phyloP scores from a whole-genome alignment of 2,113 vertebrate genomes.

The Rhegmatorhina hoffmannsi region DNA sequence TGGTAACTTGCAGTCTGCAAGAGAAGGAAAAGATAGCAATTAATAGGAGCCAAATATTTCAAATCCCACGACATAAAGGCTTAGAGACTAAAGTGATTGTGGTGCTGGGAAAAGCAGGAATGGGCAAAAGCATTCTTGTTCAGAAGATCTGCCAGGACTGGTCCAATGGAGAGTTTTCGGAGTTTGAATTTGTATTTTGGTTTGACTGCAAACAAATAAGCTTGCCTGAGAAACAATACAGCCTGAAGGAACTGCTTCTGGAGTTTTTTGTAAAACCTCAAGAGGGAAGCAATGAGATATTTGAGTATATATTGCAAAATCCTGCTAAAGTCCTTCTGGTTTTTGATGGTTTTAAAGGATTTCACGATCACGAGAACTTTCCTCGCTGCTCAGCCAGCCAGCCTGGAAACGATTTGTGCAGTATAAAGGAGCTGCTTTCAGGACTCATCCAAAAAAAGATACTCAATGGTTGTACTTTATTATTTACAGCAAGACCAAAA shows the following conservation, averaged over 20 bases:
- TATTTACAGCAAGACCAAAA: conserved; percentile 82
- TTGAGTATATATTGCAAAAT: conserved; percentile 75
- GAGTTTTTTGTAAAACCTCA: conserved; percentile 62
- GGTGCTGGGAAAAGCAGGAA: conserved; percentile 83
- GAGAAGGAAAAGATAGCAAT: conserved; percentile 70
- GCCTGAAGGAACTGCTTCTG: conserved; percentile 82
- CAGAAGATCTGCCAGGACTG: conserved; percentile 85
- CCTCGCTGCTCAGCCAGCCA: conserved; percentile 51
- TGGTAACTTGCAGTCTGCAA: conserved; percentile 73
- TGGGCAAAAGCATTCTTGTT: conserved; percentile 87
- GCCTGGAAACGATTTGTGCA: conserved; percentile 46
- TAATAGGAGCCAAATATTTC: conserved; percentile 75
- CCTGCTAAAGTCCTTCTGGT: conserved; percentile 85
- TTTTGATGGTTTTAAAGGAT: conserved; percentile 89
- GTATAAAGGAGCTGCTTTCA: conserved; percentile 79
- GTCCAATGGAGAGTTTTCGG: conserved; percentile 78
- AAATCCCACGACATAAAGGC: conserved; percentile 13
- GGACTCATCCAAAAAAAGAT: conserved; percentile 85
- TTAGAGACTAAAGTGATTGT: conserved; percentile 74
- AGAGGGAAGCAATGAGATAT: conserved; percentile 68
- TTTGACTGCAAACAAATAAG: conserved; percentile 80
- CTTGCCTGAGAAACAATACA: conserved; percentile 53
- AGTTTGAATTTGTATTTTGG: conserved; percentile 88
- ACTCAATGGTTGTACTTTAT: conserved; percentile 84
- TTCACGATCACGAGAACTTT: conserved; percentile 77